Evolutionary conservation across 2,888 invertebrate species (phyloP), one percentile per base, ranked within the genome.

Genomic region (Dyspetes luteomarginatus): DNA sequence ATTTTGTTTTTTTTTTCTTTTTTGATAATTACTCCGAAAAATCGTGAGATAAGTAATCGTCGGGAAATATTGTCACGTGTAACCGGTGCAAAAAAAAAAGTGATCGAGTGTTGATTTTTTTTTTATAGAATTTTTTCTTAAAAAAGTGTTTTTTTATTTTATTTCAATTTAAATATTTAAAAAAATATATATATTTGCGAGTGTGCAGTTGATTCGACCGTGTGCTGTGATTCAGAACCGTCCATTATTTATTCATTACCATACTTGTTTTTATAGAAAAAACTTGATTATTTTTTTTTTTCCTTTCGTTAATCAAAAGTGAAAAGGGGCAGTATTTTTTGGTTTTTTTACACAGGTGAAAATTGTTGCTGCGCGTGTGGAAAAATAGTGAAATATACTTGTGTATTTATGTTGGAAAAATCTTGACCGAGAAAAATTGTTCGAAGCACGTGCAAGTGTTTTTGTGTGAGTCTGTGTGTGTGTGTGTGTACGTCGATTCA

Each of bases 201-300:
- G 71, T 58, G 65, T 65, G 36, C 36, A 69, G 56, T 41, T 72
- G 72, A 69, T 58, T 67, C 50, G 58, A 71, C 45, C 69, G 62
- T 73, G 72, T 67, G 73, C 78, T 69, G 78, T 74, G 72, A 74
- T 74, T 22, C 19, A 68, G 55, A 69, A 74, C 68, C 73, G 78
- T 78, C 62, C 73, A 9, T 64, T 60, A 3, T 50, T 71, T 2
- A 41, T 71, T 56, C 26, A 48, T 17, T 7, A 36, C n/a, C 12
- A 30, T 28, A 36, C 7, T 36, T 2, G 36, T 36, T 36, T 48
- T 48, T 48, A 45, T 45, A n/a, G n/a, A n/a, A n/a, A n/a, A n/a
- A n/a, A n/a, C 17, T 48, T 15, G 1, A 48, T 48, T 48, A 5
- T 48, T 48, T 15, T 48, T 48, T 17, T 0, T 19, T 17, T 41